Conservation (phyloP, 1,140 invertebrate genomes). For the Camponotus floridanus region DNA sequence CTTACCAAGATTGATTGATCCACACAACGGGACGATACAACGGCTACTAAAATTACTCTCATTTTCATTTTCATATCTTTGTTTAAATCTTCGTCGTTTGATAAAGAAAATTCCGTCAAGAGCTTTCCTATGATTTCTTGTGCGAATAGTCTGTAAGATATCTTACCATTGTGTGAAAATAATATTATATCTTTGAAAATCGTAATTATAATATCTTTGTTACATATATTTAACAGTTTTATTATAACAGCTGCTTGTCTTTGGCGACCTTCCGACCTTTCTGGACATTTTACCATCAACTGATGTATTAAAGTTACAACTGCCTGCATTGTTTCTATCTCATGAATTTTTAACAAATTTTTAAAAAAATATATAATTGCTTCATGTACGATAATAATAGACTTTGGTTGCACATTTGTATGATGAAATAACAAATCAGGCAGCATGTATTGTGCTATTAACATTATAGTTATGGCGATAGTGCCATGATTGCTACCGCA, state of each 20-base stretch:
- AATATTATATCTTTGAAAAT: conserved; percentile 86
- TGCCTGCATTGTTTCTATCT: conserved; percentile 80
- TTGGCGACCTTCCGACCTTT: conserved; percentile 87
- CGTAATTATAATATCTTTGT: conserved; percentile 77
- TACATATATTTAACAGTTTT: conserved; percentile 84
- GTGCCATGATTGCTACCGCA: conserved; percentile 86
- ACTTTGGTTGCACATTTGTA: conserved; percentile 82
- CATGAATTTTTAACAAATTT: conserved; percentile 82
- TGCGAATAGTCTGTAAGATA: conserved; percentile 86
- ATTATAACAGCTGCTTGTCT: conserved; percentile 86
- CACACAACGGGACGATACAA: conserved; percentile 86
- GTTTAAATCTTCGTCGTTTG: conserved; percentile 64
- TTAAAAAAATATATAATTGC: conserved; percentile 86
- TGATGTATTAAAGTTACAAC: conserved; percentile 87
- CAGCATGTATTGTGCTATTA: conserved; percentile 86
- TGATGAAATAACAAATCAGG: conserved; percentile 85
- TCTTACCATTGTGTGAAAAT: conserved; percentile 86
- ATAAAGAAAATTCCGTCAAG: conserved; percentile 77
- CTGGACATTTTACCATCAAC: conserved; percentile 87
- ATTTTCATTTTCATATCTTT: conserved; percentile 54
- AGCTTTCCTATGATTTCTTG: conserved; percentile 87
- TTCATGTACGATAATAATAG: conserved; percentile 83
- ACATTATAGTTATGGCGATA: conserved; percentile 81
- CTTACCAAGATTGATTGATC: conserved; percentile 88
- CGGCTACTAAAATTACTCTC: conserved; percentile 85